Evolutionary conservation across 2,888 invertebrate species (phyloP), one percentile per base, ranked within the genome.

Genomic region (Alcis repandata): DNA sequence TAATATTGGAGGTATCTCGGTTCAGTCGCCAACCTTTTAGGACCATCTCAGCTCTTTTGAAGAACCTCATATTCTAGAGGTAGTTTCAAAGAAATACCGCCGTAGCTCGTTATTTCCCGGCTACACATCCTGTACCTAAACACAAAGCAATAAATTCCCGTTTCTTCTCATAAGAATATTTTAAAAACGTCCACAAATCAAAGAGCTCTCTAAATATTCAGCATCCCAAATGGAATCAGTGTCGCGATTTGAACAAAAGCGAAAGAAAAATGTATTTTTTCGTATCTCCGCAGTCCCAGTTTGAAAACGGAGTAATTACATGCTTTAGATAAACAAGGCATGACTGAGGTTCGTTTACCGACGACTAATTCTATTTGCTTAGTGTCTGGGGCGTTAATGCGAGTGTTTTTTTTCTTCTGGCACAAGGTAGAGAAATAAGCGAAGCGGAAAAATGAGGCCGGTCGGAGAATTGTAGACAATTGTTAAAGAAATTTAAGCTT

Each of bases 331-430:
- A 84, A 84, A 86, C 82, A 83, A 74, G 76, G 69, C 74, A 73
- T 74, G 73, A 67, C 72, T 54, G 76, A 57, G 80, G 79, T 84
- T 82, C 82, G 82, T 85, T 86, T 87, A 76, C 83, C 70, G 73
- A 69, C 71, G 78, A 78, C 85, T 86, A 84, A 87, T 86, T 86
- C 78, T 86, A 82, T 87, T 86, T 86, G 75, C 80, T 58, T 79
- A 76, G 80, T 70, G 83, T 80, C 82, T 80, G 80, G 78, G 73
- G 77, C 79, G 78, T 74, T 83, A 83, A 84, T 84, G 82, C 83
- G 78, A 77, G 15, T 71, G 78, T 77, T 80, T 83, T 84, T 58
- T 51, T 77, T 70, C 61, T 67, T 36, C 20, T 33, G 67, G 71
- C 41, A 20, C 75, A 74, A 77, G 70, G 63, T 43, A 45, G 0